These are phyloP conservation scores for Tauraco hartlaubi DNA, from an alignment of 2,797 vertebrate species.

Conservation along the genomic window DNA sequence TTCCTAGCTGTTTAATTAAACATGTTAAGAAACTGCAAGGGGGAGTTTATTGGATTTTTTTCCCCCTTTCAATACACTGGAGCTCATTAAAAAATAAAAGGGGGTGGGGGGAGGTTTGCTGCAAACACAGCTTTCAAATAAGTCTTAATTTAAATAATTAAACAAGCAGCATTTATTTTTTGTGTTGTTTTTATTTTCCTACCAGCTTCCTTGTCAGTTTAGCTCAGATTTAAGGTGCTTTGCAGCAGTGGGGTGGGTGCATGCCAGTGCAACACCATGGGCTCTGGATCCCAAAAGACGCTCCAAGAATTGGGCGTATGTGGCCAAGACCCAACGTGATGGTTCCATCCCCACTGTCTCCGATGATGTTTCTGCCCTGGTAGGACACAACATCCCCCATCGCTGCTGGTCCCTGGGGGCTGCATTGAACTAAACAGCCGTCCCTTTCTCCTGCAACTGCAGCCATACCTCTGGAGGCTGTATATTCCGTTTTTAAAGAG, in stretches of 20 bases:
- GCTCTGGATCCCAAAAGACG: not conserved
- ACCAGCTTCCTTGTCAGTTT: not conserved
- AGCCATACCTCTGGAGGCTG: not conserved
- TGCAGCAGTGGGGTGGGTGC: accelerated
- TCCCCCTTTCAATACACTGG: not conserved
- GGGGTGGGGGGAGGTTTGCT: not conserved
- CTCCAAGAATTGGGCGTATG: not conserved
- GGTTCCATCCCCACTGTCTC: not conserved
- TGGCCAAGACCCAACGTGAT: accelerated
- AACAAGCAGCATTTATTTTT: constrained; percentile 8
- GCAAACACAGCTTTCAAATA: constrained; percentile 22
- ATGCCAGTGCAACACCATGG: accelerated
- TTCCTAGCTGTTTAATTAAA: constrained; percentile 44
- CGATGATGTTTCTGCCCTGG: not conserved
- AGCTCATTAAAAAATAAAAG: constrained; percentile 41
- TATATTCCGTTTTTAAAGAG: constrained; percentile 12
- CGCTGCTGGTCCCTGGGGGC: not conserved
- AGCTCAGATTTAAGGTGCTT: not conserved
- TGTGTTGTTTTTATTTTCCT: not conserved
- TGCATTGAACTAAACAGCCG: not conserved
- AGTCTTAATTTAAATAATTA: constrained; percentile 33
- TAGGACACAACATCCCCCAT: not conserved
- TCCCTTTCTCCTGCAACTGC: not conserved
- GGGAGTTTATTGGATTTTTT: not conserved
- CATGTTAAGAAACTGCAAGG: not conserved